Evolutionary conservation across 1,140 invertebrate genomes (phyloP), one percentile per base, ranked within the genome.

Genomic region (Tribolium castaneum): DNA sequence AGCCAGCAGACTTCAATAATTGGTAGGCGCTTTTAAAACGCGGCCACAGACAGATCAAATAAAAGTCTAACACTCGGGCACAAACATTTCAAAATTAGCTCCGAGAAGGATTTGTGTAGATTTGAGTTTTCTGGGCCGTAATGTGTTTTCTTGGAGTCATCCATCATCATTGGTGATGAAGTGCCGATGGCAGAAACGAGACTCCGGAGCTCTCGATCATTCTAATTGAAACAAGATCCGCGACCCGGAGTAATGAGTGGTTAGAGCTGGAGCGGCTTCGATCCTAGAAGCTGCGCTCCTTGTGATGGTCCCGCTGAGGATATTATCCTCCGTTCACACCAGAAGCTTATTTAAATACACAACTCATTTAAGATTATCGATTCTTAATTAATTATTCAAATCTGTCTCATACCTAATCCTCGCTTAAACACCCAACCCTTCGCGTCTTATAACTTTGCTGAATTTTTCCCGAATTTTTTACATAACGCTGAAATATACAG

Each of bases 181-280:
- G 78, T 78, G 76, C 71, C 49, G 80, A 80, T 81, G 81, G 77
- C 78, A 79, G 81, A 78, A 83, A 83, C 81, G 78, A 79, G 82
- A 83, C 81, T 80, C 81, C 77, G 30, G 56, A 78, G 78, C 79
- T 82, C 80, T 83, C 81, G 82, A 83, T 83, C 82, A 83, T 81
- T 83, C 82, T 83, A 83, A 83, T 83, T 83, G 82, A 83, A 83
- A 83, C 76, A 74, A 78, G 82, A 83, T 83, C 78, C 78, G 77
- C 80, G 77, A 82, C 78, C 78, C 30, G 30, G 13, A 59, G 71
- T 83, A 83, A 83, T 83, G 82, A 83, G 77, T 51, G 81, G 80
- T 78, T 82, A 35, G 76, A 66, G 76, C 76, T 79, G 14, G 54
- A 70, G 78, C 30, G 50, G 66, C 74, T 78, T 70, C 50, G 79